phyloP scores from a whole-genome alignment of 2,888 invertebrate genomes.

The Eumerus sabulonum region DNA sequence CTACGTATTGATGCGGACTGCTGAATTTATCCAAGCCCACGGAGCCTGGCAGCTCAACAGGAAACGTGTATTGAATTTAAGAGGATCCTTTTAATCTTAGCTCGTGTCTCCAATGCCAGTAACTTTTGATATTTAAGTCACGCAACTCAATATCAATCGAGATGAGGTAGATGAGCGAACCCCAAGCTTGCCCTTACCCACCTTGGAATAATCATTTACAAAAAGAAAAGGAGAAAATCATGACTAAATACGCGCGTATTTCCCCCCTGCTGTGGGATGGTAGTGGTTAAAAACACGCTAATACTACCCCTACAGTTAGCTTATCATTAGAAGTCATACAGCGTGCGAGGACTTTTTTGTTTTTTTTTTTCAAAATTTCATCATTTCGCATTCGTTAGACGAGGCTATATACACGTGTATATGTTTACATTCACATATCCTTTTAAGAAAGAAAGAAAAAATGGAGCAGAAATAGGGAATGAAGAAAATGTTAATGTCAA shows the following conservation, averaged over 20 bases:
- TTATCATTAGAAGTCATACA: slow-evolving; percentile 55
- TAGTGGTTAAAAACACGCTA: not conserved
- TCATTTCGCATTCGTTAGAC: slow-evolving; percentile 46
- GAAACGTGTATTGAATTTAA: slow-evolving; percentile 62
- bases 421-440: not conserved
- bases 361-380: slow-evolving; percentile 49
- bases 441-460: slow-evolving; percentile 10
- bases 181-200: slow-evolving; percentile 15
- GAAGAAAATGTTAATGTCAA: too few species aligned
- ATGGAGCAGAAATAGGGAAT: slow-evolving; percentile 32
- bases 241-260: slow-evolving; percentile 47
- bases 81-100: slow-evolving; percentile 44
- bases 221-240: slow-evolving; percentile 62
- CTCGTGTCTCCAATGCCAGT: slow-evolving; percentile 4
- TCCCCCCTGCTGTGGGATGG: not conserved
- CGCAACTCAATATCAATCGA: slow-evolving; percentile 66
- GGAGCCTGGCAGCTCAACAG: slow-evolving; percentile 35
- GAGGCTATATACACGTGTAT: slow-evolving; percentile 12
- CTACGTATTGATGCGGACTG: too few species aligned
- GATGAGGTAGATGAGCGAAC: slow-evolving; percentile 64
- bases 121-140: slow-evolving; percentile 63
- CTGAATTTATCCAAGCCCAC: not conserved
- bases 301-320: slow-evolving; percentile 20
- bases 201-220: slow-evolving; percentile 45
- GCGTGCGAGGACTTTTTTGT: too few species aligned